These are phyloP conservation scores for Lasioglossum villosulum DNA, from an alignment of 2,888 invertebrate genomes.

Conservation along the genomic window DNA sequence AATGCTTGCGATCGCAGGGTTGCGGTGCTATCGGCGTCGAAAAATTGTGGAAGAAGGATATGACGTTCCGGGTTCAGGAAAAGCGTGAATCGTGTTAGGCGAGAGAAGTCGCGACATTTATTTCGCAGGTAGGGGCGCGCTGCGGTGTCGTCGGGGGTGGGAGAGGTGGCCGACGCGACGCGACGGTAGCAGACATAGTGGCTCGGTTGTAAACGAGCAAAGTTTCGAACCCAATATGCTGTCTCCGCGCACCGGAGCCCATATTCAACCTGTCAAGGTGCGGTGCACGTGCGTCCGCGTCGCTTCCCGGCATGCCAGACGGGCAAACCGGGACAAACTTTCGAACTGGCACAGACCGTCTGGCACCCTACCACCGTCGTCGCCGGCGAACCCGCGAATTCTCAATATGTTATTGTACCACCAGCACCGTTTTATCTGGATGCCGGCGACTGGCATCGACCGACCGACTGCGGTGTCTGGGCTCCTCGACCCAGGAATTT, in stretches of 20 bases:
- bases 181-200: constrained; percentile 59
- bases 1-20: too few species aligned
- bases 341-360: constrained; percentile 83
- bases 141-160: background rate
- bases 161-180: constrained; percentile 29
- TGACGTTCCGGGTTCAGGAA: background rate
- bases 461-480: constrained; percentile 50
- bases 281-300: constrained; percentile 70
- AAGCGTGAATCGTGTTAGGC: constrained; percentile 45
- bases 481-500: constrained; percentile 54
- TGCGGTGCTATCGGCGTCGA: background rate
- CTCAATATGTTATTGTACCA: constrained; percentile 70
- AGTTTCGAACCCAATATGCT: constrained; percentile 77
- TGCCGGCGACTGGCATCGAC: constrained; percentile 53
- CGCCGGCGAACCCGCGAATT: constrained; percentile 65
- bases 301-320: constrained; percentile 74
- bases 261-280: constrained; percentile 78
- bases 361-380: constrained; percentile 74
- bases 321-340: constrained; percentile 83
- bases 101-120: constrained; percentile 56
- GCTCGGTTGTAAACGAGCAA: constrained; percentile 76
- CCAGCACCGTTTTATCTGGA: constrained; percentile 67
- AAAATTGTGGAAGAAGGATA: background rate
- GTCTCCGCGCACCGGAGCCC: constrained; percentile 70
- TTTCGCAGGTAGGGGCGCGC: constrained; percentile 43